Percentiles rank a stretch among this genome's conserved stretches.
Evolutionary conservation across 2,888 invertebrate genomes (phyloP).

Genomic region (Iselma pallidipennis): DNA sequence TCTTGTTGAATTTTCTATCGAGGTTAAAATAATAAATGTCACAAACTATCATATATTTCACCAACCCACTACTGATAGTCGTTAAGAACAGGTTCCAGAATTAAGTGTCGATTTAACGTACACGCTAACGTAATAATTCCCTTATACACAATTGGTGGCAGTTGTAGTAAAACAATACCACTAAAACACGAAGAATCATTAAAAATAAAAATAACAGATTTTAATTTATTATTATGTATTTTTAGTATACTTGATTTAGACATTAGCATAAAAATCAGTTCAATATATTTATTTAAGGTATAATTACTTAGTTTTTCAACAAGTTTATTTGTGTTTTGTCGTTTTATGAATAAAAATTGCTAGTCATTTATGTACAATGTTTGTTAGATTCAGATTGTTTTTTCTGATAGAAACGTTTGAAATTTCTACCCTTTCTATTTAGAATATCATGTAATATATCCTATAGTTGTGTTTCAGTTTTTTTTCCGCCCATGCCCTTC

Average conservation of each 20-base stretch:
- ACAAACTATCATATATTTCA: not conserved
- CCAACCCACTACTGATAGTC: not conserved
- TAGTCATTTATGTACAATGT: not conserved
- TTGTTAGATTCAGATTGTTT: not conserved
- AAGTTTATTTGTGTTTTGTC: not conserved
- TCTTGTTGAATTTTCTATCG: not conserved
- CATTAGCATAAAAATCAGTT: conserved; percentile 5
- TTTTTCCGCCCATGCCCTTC: too few relatives aligned
- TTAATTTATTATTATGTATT: not conserved
- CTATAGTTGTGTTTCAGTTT: too few relatives aligned
- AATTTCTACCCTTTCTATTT: not conserved
- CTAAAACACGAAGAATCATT: conserved; percentile 6
- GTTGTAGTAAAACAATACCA: not conserved
- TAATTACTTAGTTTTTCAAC: not conserved
- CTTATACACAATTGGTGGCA: not conserved
- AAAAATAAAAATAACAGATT: conserved; percentile 4
- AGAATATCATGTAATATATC: too few relatives aligned
- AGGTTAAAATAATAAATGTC: not conserved
- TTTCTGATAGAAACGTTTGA: not conserved
- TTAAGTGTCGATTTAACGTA: not conserved
- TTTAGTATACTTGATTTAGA: conserved; percentile 1
- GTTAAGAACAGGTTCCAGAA: not conserved
- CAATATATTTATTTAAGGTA: not conserved
- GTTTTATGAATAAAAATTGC: not conserved
- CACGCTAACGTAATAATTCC: conserved; percentile 11